These are phyloP conservation scores for Cynopterus brachyotis DNA, from an alignment of 2,113 vertebrate species.

Conservation along the genomic window DNA sequence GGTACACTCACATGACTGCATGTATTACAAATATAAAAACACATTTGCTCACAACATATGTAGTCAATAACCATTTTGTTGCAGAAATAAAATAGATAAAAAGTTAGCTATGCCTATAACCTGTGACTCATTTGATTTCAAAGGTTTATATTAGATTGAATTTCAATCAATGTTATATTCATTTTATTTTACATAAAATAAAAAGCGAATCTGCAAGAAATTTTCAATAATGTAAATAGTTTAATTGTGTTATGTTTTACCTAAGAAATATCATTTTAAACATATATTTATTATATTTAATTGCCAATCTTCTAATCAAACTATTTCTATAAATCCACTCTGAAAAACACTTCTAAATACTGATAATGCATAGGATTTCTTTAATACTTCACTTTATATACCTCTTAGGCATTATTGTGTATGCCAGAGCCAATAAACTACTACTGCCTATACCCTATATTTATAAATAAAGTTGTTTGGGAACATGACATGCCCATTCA, in stretches of 20 bases:
- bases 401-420: background rate
- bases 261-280: conserved; percentile 35
- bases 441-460: background rate
- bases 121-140: conserved; percentile 63
- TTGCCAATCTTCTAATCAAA: background rate
- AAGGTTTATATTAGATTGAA: background rate
- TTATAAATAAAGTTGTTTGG: conserved; percentile 15
- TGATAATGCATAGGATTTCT: background rate
- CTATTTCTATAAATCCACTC: background rate
- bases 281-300: background rate
- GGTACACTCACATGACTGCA: conserved; percentile 68
- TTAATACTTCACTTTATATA: background rate
- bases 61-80: conserved; percentile 62
- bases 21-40: conserved; percentile 70
- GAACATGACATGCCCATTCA: background rate
- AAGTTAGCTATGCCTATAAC: conserved; percentile 43
- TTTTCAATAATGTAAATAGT: conserved; percentile 1
- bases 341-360: background rate
- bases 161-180: conserved; percentile 6
- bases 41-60: conserved; percentile 63
- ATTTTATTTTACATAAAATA: conserved; percentile 63
- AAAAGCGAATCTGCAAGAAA: conserved; percentile 55
- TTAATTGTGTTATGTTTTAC: conserved; percentile 20
- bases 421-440: background rate
- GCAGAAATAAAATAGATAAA: conserved; percentile 72